Percentiles rank a stretch among this genome's conserved stretches.
Evolutionary conservation across 2,113 vertebrate species (phyloP).

Genomic region (Mionectes macconnelli): DNA sequence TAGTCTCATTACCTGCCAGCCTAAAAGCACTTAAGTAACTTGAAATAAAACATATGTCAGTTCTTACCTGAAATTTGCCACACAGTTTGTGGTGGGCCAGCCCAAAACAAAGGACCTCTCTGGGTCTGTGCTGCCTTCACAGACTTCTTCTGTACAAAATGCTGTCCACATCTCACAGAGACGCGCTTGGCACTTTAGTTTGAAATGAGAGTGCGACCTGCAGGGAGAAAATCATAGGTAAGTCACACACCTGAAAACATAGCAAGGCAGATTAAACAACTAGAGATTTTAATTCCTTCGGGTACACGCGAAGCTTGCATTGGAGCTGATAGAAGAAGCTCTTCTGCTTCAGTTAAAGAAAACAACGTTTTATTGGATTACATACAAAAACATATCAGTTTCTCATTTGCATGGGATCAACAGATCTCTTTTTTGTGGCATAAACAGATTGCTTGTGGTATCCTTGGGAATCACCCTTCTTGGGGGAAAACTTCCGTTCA

Average conservation of each 20-base stretch:
- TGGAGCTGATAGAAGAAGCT: neutral
- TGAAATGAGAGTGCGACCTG: conserved; percentile 84
- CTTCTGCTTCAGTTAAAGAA: neutral
- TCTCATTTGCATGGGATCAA: neutral
- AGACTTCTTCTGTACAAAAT: conserved; percentile 90
- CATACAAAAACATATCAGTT: neutral
- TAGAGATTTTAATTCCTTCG: neutral
- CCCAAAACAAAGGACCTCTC: conserved; percentile 89
- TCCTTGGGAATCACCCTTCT: neutral
- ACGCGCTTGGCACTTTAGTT: conserved; percentile 83
- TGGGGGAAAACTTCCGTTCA: neutral
- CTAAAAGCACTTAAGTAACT: neutral
- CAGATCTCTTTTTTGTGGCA: neutral
- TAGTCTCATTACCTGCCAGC: neutral
- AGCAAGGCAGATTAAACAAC: neutral
- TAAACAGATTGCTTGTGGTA: neutral
- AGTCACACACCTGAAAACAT: neutral
- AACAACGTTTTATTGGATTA: neutral
- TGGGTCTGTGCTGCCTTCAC: conserved; percentile 84
- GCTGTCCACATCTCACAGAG: conserved; percentile 93
- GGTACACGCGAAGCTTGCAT: neutral
- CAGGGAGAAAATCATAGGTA: neutral
- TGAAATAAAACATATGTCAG: neutral
- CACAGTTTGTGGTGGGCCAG: conserved; percentile 95
- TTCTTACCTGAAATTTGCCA: conserved; percentile 90